Conservation (phyloP, 2,888 invertebrate genomes). For the Ametastegia equiseti region DNA sequence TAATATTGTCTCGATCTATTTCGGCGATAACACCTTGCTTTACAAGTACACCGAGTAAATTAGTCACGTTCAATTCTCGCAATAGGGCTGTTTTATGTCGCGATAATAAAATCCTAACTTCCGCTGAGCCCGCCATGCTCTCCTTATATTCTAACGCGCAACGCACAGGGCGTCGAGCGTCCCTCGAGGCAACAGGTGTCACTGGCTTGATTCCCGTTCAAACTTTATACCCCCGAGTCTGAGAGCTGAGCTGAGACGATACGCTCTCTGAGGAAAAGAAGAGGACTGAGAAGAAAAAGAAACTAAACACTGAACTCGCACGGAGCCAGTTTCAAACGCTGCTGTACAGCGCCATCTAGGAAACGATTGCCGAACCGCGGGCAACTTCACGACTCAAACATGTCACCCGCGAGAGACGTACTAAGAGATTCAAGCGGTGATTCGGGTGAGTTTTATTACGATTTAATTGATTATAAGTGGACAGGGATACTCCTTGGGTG, state of each 20-base stretch:
- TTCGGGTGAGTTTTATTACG: constrained; percentile 61
- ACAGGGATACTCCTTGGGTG: not conserved
- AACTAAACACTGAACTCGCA: not conserved
- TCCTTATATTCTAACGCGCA: no score
- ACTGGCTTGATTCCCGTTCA: constrained; percentile 55
- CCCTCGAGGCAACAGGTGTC: constrained; percentile 65
- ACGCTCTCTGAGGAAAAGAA: not conserved
- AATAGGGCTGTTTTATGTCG: constrained; percentile 82
- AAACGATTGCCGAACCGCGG: not conserved
- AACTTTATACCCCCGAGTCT: constrained; percentile 26
- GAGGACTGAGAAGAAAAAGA: not conserved
- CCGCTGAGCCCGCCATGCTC: constrained; percentile 78
- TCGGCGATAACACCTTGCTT: constrained; percentile 82
- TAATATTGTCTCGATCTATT: constrained; percentile 79
- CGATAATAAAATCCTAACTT: constrained; percentile 80
- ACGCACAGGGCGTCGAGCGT: constrained; percentile 53
- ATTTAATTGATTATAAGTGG: not conserved
- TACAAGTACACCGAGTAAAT: constrained; percentile 81
- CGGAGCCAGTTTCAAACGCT: not conserved
- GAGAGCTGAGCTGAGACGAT: not conserved
- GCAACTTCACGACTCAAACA: constrained; percentile 41
- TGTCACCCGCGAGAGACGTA: constrained; percentile 61
- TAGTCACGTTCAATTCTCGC: constrained; percentile 81
- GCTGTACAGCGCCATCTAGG: constrained; percentile 21
- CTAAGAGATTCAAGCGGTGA: constrained; percentile 67